phyloP scores from a whole-genome alignment of 2,797 vertebrate genomes.

The Danio kyathit region DNA sequence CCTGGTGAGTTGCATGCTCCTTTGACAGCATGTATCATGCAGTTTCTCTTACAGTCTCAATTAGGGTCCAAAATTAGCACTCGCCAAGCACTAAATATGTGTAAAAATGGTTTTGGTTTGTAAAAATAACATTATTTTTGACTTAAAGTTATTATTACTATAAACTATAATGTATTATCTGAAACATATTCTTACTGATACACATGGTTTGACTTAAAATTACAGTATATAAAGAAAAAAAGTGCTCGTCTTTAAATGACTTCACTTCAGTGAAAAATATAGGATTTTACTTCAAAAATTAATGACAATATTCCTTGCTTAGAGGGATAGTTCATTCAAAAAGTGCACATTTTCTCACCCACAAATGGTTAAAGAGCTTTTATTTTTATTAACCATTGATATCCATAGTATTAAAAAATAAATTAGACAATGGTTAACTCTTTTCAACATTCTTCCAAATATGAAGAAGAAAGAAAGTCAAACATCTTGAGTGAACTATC shows the following conservation, averaged over 20 bases:
- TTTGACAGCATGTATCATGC: conserved; percentile 38
- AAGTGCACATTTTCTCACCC: too few species aligned
- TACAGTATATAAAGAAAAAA: background rate
- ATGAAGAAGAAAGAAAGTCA: too few species aligned
- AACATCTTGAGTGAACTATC: too few species aligned
- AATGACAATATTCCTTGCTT: background rate
- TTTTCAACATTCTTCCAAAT: too few species aligned
- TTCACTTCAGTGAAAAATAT: too few species aligned
- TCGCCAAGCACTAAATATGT: background rate
- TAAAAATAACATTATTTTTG: background rate
- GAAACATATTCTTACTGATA: background rate
- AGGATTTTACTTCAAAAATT: background rate
- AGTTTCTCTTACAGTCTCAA: conserved; percentile 20
- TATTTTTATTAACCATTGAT: too few species aligned
- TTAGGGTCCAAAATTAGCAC: conserved; percentile 3
- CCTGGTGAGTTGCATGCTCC: conserved; percentile 79
- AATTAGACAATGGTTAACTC: too few species aligned
- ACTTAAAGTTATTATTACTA: background rate
- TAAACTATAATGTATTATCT: background rate
- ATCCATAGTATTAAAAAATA: too few species aligned
- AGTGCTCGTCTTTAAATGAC: background rate
- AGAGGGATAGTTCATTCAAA: too few species aligned
- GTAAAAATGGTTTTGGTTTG: background rate
- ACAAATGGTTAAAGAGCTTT: too few species aligned
- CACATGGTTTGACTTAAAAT: background rate